Evolutionary conservation across 1,140 invertebrate genomes (phyloP), one percentile per base, ranked within the genome.

Genomic region (Epicauta chinensis): DNA sequence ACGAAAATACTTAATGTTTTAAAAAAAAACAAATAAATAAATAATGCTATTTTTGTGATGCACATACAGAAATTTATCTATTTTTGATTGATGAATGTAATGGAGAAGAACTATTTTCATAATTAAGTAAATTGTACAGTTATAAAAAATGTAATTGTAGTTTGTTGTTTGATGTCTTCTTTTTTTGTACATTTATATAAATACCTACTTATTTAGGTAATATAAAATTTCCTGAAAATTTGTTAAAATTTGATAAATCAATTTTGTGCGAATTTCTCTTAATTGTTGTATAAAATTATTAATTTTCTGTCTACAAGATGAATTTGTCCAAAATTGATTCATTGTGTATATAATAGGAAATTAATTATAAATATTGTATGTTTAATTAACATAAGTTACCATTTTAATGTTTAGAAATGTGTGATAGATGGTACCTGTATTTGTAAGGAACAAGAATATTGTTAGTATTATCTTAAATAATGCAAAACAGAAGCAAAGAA

Each of bases 401-500:
- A 55, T 59, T 12, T 34, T 53, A 52, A 51, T 60, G 58, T n/a
- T 60, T 62, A 62, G 58, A 53, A 53, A 45, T 41, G 58, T 57
- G 60, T 62, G 60, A 62, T 62, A 62, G 60, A 39, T 59, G 56
- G 60, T 62, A 62, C 57, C 55, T 62, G 59, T 59, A 48, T 50
- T 35, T 57, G 55, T 53, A n/a, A n/a, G 44, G 37, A 38, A 50
- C 10, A 11, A 34, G 11, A 7, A 7, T n/a, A 34, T 34, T 34
- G 32, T 34, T 12, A 34, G 32, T 34, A 34, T 23, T 23, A 23
- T 23, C n/a, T n/a, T n/a, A n/a, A n/a, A n/a, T n/a, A n/a, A n/a
- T 23, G 23, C 7, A 23, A 23, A 23, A 23, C 1, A 5, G 23
- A 23, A 5, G 7, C 7, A 23, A 5, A 3, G 23, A 23, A 23